Percentiles rank a stretch among this genome's conserved stretches.
These are phyloP conservation scores for Hydrotaea cyrtoneurina DNA, from an alignment of 2,888 invertebrate species.

Conservation along the genomic window DNA sequence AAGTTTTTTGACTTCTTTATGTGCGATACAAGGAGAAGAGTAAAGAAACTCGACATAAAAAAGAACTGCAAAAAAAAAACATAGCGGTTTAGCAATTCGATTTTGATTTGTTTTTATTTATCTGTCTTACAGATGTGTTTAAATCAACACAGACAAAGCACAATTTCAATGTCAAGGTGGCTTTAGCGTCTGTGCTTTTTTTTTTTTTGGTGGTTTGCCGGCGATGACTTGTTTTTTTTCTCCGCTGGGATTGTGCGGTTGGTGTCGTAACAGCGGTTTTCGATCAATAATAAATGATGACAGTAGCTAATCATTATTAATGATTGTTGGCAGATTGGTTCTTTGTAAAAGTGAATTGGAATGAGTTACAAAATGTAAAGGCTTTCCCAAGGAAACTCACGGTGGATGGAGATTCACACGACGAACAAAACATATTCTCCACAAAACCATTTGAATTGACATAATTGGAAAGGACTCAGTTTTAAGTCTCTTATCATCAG, in stretches of 20 bases:
- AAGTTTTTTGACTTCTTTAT: constrained; percentile 6
- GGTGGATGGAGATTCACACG: too few relatives aligned
- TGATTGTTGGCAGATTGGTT: not conserved
- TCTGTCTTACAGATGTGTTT: too few relatives aligned
- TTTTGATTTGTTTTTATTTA: constrained; percentile 4
- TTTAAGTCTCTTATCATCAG: too few relatives aligned
- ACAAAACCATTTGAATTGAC: too few relatives aligned
- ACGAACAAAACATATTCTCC: too few relatives aligned
- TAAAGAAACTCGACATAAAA: not conserved
- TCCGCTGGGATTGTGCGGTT: constrained; percentile 2
- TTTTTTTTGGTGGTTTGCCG: not conserved
- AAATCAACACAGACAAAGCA: not conserved
- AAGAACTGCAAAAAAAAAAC: not conserved
- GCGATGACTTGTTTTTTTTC: constrained; percentile 8
- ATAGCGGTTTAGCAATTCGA: constrained; percentile 18
- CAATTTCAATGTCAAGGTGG: constrained; percentile 31
- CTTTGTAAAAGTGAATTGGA: not conserved
- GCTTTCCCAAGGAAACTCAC: too few relatives aligned
- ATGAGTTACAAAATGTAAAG: not conserved
- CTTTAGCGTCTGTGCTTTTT: not conserved
- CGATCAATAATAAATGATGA: not conserved
- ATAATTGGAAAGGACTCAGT: too few relatives aligned
- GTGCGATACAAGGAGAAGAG: not conserved
- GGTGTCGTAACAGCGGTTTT: not conserved
- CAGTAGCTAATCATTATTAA: constrained; percentile 13